phyloP scores from a whole-genome alignment of 2,888 invertebrate genomes.

The Sylvicola fuscatus region DNA sequence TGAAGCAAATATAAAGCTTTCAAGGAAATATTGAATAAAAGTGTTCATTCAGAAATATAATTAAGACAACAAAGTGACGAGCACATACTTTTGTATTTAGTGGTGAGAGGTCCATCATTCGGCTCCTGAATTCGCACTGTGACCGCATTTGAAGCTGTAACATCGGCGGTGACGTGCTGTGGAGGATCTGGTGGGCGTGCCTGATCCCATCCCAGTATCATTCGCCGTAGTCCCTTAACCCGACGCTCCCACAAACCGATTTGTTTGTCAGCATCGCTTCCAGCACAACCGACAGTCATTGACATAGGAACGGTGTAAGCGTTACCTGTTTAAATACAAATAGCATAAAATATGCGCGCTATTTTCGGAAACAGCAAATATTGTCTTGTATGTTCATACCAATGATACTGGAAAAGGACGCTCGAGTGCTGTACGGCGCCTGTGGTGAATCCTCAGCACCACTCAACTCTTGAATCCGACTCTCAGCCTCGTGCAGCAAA shows the following conservation, averaged over 20 bases:
- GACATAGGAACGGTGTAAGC: constrained; percentile 22
- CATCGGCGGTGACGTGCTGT: constrained; percentile 49
- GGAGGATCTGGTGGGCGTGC: constrained; percentile 66
- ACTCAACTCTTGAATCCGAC: constrained; percentile 58
- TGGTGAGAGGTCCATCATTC: constrained; percentile 62
- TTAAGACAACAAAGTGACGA: not conserved
- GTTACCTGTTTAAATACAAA: constrained; percentile 7
- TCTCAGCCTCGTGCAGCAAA: constrained; percentile 63
- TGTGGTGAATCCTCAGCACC: constrained; percentile 28
- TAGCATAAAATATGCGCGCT: no score
- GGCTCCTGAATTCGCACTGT: constrained; percentile 46
- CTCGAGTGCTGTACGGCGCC: constrained; percentile 25
- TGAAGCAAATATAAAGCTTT: no score
- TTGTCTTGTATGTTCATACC: constrained; percentile 15
- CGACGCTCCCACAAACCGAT: constrained; percentile 71
- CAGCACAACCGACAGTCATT: constrained; percentile 44
- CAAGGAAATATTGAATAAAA: no score
- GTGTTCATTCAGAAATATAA: no score
- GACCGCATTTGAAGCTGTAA: constrained; percentile 38
- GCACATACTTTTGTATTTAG: constrained; percentile 68
- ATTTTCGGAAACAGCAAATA: not conserved
- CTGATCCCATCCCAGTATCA: constrained; percentile 76
- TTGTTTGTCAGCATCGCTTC: constrained; percentile 60
- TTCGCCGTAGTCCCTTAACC: constrained; percentile 29
- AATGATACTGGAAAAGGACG: constrained; percentile 34